phyloP scores from a whole-genome alignment of 30 jellyfish, hydroid and myxozoan genomes.

The Rhopilema esculentum region DNA sequence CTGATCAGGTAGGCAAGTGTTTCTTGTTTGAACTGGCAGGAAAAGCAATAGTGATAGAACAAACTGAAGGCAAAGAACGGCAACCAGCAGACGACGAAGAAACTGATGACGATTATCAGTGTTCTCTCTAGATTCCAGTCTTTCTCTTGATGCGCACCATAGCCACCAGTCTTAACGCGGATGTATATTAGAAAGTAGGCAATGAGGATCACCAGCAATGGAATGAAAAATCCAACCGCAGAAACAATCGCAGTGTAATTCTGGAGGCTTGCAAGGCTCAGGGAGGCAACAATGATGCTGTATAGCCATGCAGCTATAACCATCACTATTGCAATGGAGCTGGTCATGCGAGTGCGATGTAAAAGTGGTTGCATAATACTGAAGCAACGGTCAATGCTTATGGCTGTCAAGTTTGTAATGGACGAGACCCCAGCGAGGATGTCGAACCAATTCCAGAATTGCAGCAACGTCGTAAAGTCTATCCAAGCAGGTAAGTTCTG shows the following conservation, averaged over 20 bases:
- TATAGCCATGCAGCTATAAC: conserved; percentile 75
- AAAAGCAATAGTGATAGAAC: conserved; percentile 69
- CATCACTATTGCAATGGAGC: conserved; percentile 44
- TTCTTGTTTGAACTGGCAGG: conserved; percentile 45
- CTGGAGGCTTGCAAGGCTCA: conserved; percentile 31
- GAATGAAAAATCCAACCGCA: conserved; percentile 73
- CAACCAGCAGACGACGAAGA: conserved; percentile 90
- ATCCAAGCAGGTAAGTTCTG: conserved; percentile 74
- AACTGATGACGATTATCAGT: conserved; percentile 66
- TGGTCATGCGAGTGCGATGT: conserved; percentile 83
- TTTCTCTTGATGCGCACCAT: conserved; percentile 33
- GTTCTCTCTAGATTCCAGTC: conserved; percentile 84
- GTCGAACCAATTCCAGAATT: conserved; percentile 72
- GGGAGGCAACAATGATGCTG: conserved; percentile 64
- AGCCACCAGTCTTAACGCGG: conserved; percentile 45
- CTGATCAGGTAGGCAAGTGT: conserved; percentile 45
- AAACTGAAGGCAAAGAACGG: conserved; percentile 70
- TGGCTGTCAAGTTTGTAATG: conserved; percentile 77
- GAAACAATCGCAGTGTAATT: conserved; percentile 58
- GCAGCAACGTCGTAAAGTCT: conserved; percentile 34
- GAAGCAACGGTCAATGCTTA: conserved; percentile 87
- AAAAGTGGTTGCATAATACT: conserved; percentile 78
- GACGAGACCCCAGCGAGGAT: conserved; percentile 85
- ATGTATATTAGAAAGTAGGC: conserved; percentile 60
- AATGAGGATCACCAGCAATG: conserved; percentile 64